Evolutionary conservation across 1,140 invertebrate genomes (phyloP).

Genomic region (honey bee (Apis mellifera)): DNA sequence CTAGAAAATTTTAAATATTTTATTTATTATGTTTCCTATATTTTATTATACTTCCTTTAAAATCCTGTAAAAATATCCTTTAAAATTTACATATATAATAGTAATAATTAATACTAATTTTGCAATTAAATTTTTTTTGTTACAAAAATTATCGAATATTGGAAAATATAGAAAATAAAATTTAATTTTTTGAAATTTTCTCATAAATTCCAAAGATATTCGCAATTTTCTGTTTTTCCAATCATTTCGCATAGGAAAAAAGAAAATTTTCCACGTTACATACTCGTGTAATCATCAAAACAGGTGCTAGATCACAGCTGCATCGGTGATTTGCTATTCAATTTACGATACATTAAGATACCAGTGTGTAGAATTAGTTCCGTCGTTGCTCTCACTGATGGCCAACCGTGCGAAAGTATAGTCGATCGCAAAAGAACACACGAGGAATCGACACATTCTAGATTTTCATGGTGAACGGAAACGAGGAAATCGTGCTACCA

Average conservation of each 20-base stretch:
- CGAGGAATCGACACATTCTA: neutral
- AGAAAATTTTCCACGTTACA: neutral
- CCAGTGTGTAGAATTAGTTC: neutral
- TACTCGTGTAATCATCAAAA: neutral
- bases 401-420: slow-evolving; percentile 23
- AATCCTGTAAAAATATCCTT: no score
- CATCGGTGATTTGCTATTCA: neutral
- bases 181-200: no score
- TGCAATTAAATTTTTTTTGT: no score
- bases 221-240: neutral
- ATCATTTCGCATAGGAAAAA: neutral
- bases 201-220: neutral
- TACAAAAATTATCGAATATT: no score
- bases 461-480: slow-evolving; percentile 33
- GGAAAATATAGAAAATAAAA: neutral
- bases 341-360: neutral
- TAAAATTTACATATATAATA: no score
- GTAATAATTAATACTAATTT: no score
- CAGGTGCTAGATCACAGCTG: neutral
- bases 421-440: neutral
- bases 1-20: no score
- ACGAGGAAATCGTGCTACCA: slow-evolving; percentile 38
- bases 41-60: no score
- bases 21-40: no score
- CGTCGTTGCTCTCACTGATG: slow-evolving; percentile 14